Conservation (phyloP, 2,113 vertebrate species). For the Bos javanicus region DNA sequence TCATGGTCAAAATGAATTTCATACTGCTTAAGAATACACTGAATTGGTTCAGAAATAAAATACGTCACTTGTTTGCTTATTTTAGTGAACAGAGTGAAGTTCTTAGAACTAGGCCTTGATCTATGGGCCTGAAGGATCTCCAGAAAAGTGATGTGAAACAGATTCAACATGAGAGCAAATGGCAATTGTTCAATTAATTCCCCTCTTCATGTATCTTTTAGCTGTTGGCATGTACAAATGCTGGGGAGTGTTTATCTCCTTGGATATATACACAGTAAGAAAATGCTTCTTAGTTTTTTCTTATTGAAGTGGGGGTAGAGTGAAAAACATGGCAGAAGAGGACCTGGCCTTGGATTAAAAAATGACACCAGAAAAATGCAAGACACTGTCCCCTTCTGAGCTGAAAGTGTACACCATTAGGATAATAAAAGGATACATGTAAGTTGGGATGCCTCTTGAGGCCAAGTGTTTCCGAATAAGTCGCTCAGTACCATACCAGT, state of each 20-base stretch:
- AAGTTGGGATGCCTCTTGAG: constrained; percentile 86
- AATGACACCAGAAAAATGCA: not conserved
- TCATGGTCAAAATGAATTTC: not conserved
- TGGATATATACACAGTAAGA: not conserved
- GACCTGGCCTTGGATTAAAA: not conserved
- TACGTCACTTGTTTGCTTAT: not conserved
- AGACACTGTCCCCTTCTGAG: not conserved
- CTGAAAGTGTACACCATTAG: not conserved
- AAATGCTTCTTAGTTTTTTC: not conserved
- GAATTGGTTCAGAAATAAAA: not conserved
- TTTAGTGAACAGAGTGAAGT: not conserved
- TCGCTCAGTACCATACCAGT: constrained; percentile 96
- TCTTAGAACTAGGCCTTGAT: not conserved
- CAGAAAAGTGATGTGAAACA: not conserved
- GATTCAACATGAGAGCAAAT: not conserved
- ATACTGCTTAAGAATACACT: not conserved
- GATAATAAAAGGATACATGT: constrained; percentile 87
- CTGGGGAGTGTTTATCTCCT: not conserved
- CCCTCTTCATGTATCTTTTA: not conserved
- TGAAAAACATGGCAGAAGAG: not conserved
- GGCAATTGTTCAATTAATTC: not conserved
- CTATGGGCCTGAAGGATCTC: not conserved
- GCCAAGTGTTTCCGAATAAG: constrained; percentile 92
- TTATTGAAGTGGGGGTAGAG: not conserved
- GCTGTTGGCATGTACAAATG: not conserved